Evolutionary conservation across 2,113 vertebrate genomes (phyloP), one percentile per base, ranked within the genome.

Genomic region (Megaceryle torquata): DNA sequence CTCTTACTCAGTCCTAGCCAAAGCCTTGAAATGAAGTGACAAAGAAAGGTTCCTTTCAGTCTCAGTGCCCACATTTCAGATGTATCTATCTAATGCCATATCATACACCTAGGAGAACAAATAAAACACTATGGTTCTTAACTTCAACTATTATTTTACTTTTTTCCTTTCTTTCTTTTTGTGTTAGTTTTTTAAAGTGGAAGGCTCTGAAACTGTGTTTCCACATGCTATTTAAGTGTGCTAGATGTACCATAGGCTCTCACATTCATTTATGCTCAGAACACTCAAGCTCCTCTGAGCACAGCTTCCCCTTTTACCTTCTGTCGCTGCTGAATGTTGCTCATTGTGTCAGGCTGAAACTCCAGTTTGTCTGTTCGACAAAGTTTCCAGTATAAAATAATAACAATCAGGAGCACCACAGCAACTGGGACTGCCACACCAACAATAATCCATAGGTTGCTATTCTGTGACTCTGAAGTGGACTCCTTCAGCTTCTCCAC

Each of bases 361-460:
- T 99, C 99, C 97, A 99, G 97, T 96, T 99, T 99, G 98, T 99
- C 99, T 1, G 99, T 99, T 67, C 99, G 98, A 94, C 99, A 99
- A 69, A 99, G 98, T 48, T 99, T 99, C 99, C 99, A 99, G 97
- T 99, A 99, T 37, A 99, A 98, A 97, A 99, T 99, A 95, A 98
- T 93, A 41, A 99, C 98, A 17, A 99, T 99, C 94, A 99, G 83
- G 22, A 98, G 64, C 60, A 99, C 99, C 96, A 99, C 98, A 14
- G 99, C 95, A 59, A 99, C 98, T 0, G 99, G 99, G 48, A 99
- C 98, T 44, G 98, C 98, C 95, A 99, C 99, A 2, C 99, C 99
- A 3, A 99, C 98, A 7, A 99, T 98, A 94, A 99, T 99, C 99
- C 99, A 99, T 5, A 99, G 94, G 95, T 99, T 99, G 95, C 96